phyloP scores from a whole-genome alignment of 2,797 vertebrate genomes.

The Chaetophractus vellerosus region DNA sequence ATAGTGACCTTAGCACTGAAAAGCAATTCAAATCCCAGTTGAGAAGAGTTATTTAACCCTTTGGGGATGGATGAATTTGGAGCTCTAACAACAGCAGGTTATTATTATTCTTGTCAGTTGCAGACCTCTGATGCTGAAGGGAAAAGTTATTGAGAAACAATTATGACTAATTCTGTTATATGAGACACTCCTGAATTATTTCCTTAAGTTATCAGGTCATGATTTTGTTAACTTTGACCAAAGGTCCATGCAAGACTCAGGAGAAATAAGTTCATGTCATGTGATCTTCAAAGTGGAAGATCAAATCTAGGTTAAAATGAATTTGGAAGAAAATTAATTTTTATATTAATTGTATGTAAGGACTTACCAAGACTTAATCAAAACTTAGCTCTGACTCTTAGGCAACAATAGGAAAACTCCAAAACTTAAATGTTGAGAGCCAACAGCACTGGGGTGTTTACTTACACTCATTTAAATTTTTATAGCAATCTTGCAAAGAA shows the following conservation, averaged over 20 bases:
- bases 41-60: conserved; percentile 89
- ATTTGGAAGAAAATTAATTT: neutral
- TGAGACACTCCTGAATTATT: conserved; percentile 46
- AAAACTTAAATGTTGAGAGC: neutral
- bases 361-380: neutral
- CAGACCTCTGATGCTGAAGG: conserved; percentile 15
- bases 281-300: conserved; percentile 57
- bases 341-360: conserved; percentile 50
- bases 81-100: conserved; percentile 66
- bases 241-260: conserved; percentile 38
- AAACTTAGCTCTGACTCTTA: conserved; percentile 30
- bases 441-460: neutral
- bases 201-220: conserved; percentile 3
- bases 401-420: conserved; percentile 10
- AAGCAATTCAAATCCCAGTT: conserved; percentile 92
- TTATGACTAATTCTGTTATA: neutral
- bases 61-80: conserved; percentile 64
- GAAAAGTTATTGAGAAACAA: neutral
- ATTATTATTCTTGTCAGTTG: neutral
- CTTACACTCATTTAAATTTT: neutral
- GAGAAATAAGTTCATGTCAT: neutral
- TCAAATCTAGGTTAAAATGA: conserved; percentile 65
- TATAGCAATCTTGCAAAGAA: neutral
- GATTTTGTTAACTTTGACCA: conserved; percentile 49
- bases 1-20: conserved; percentile 95